Conservation (phyloP, 2,888 invertebrate genomes). For the Lithophane ornitopus region DNA sequence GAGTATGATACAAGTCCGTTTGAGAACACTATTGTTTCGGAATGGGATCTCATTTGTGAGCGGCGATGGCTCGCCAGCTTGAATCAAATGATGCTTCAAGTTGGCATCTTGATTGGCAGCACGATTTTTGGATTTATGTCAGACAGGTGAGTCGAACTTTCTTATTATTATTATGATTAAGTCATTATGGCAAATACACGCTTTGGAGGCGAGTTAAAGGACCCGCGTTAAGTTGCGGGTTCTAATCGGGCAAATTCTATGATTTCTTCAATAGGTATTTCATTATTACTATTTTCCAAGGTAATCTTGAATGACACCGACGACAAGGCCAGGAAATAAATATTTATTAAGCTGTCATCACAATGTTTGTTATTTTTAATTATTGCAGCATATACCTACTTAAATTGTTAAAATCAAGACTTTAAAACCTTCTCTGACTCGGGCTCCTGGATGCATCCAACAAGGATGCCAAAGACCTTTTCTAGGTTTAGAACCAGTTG, state of each 20-base stretch:
- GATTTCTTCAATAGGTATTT: too few species aligned
- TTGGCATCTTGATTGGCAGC: slow-evolving; percentile 93
- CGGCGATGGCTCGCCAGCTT: slow-evolving; percentile 92
- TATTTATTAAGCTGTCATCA: too few species aligned
- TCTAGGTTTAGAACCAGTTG: not conserved
- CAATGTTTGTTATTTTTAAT: too few species aligned
- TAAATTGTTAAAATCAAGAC: too few species aligned
- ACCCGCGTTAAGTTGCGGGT: too few species aligned
- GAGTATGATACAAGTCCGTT: slow-evolving; percentile 92
- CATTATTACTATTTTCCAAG: too few species aligned
- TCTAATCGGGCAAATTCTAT: too few species aligned
- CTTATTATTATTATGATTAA: not conserved
- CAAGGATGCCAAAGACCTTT: not conserved
- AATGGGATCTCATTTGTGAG: slow-evolving; percentile 94
- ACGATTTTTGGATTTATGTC: slow-evolving; percentile 93
- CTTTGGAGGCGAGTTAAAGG: too few species aligned
- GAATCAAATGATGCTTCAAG: slow-evolving; percentile 93
- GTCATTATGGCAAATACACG: too few species aligned
- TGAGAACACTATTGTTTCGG: slow-evolving; percentile 92
- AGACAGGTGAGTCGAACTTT: slow-evolving; percentile 91
- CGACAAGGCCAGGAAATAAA: too few species aligned
- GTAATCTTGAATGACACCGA: too few species aligned
- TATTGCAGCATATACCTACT: too few species aligned
- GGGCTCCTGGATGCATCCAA: not conserved
- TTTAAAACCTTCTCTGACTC: not conserved